Evolutionary conservation across 2,113 vertebrate species (phyloP).

Genomic region (Myanophis thanlyinensis): DNA sequence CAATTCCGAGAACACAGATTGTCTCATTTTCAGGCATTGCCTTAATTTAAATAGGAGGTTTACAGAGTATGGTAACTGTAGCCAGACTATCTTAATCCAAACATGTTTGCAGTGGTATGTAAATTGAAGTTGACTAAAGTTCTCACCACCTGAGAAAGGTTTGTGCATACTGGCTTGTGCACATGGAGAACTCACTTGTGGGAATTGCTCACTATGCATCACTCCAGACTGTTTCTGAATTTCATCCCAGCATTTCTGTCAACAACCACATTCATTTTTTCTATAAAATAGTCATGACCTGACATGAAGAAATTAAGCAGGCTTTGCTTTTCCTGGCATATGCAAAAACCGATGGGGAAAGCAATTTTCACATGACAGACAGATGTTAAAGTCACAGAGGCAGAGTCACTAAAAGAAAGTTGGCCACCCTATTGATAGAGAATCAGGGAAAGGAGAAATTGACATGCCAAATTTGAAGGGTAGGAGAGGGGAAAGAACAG

Average conservation of each 20-base stretch:
- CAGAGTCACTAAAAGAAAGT: conserved; percentile 8
- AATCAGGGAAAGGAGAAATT: background rate
- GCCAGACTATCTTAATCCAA: background rate
- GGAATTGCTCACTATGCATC: background rate
- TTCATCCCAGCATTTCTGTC: background rate
- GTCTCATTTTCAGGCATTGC: background rate
- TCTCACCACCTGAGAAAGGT: background rate
- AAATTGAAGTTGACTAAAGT: background rate
- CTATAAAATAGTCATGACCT: background rate
- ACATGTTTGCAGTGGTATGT: background rate
- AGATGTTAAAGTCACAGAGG: background rate
- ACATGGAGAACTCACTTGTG: background rate
- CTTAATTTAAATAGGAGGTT: background rate
- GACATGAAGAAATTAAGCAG: conserved; percentile 2
- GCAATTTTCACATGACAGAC: background rate
- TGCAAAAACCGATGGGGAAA: background rate
- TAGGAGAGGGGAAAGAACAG: background rate
- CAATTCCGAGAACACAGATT: background rate
- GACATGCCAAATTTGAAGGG: background rate
- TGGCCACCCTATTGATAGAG: background rate
- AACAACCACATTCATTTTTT: background rate
- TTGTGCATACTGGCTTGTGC: background rate
- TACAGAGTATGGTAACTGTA: background rate
- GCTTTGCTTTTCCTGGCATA: background rate
- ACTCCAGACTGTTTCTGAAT: background rate